Conservation (phyloP, 2,888 invertebrate species). For the Scrobipalpa costella region DNA sequence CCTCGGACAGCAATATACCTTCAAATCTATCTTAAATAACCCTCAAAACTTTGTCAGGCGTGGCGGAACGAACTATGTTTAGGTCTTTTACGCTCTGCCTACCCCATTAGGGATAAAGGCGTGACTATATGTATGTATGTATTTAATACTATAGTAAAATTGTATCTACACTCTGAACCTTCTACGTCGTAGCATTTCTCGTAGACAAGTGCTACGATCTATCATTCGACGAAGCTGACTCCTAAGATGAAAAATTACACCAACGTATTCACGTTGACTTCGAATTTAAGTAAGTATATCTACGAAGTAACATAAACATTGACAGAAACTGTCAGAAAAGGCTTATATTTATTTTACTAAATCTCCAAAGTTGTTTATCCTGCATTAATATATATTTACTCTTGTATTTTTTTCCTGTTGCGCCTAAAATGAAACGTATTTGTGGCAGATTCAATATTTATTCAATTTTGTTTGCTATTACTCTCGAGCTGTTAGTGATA, state of each 20-base stretch:
- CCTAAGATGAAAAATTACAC: too few species aligned
- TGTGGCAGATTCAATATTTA: conserved; percentile 8
- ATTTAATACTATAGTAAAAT: background rate
- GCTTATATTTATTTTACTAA: background rate
- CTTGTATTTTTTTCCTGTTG: background rate
- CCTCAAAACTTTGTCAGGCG: too few species aligned
- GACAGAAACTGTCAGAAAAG: background rate
- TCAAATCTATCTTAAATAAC: too few species aligned
- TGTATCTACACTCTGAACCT: background rate
- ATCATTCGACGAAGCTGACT: too few species aligned
- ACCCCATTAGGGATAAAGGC: too few species aligned
- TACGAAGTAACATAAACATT: background rate
- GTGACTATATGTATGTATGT: too few species aligned
- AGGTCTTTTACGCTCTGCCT: too few species aligned
- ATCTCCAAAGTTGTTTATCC: background rate
- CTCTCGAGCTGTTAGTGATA: background rate
- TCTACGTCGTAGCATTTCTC: too few species aligned
- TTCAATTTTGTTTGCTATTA: conserved; percentile 9
- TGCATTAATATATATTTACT: background rate
- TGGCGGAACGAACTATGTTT: too few species aligned
- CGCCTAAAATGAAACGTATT: conserved; percentile 1
- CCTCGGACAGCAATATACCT: too few species aligned
- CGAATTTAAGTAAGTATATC: too few species aligned
- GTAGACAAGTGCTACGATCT: background rate
- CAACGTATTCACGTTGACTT: too few species aligned